Percentiles rank a stretch among this genome's conserved stretches.
phyloP scores from a whole-genome alignment of 2,113 vertebrate genomes.

The Clarias gariepinus region DNA sequence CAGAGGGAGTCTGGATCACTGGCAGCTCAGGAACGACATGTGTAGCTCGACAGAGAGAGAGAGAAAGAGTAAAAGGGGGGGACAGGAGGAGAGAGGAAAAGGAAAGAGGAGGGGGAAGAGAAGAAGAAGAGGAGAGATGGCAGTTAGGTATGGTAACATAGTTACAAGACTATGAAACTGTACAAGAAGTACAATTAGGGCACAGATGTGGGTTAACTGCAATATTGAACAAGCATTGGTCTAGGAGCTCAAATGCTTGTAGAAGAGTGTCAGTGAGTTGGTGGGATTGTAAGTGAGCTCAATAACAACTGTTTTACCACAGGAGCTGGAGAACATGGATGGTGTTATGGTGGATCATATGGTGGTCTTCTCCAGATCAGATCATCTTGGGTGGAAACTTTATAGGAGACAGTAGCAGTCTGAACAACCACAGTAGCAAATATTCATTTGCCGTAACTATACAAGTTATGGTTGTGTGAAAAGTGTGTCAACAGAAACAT shows the following conservation, averaged over 20 bases:
- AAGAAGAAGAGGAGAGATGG: too few relatives aligned
- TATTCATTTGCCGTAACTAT: neutral
- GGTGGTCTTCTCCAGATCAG: neutral
- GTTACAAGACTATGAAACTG: neutral
- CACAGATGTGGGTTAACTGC: neutral
- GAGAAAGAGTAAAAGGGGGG: too few relatives aligned
- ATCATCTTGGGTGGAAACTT: neutral
- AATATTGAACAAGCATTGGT: neutral
- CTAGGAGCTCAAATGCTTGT: neutral
- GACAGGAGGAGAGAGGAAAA: too few relatives aligned
- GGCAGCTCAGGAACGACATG: too few relatives aligned
- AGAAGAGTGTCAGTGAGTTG: neutral
- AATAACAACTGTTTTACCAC: neutral
- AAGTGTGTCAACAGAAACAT: neutral
- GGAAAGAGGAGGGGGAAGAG: too few relatives aligned
- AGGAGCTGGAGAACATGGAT: neutral
- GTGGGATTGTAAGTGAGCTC: neutral
- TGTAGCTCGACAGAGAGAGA: too few relatives aligned
- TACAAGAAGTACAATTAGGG: too few relatives aligned
- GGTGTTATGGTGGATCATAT: neutral
- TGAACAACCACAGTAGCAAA: neutral
- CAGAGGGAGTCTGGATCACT: too few relatives aligned
- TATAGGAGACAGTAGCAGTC: neutral
- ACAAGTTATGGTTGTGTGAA: neutral
- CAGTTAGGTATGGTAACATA: too few relatives aligned